Evolutionary conservation across 1,140 invertebrate genomes (phyloP).

Genomic region (Acromyrmex echinatior): DNA sequence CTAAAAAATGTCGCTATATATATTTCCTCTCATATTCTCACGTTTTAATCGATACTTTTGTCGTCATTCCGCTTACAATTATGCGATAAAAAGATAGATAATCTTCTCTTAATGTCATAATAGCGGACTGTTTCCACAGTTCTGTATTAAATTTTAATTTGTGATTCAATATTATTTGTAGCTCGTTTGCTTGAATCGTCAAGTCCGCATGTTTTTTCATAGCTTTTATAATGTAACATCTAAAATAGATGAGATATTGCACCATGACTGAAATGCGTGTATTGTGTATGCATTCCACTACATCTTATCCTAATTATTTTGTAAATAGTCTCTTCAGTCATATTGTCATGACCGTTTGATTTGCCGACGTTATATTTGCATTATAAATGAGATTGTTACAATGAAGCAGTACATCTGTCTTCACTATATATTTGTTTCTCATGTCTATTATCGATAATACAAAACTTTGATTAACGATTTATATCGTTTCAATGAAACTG

Average conservation of each 20-base stretch:
- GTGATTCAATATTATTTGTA: slow-evolving; percentile 4
- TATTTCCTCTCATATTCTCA: slow-evolving; percentile 75
- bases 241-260: background rate
- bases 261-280: slow-evolving; percentile 14
- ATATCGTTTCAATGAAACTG: background rate
- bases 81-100: slow-evolving; percentile 67
- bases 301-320: slow-evolving; percentile 25
- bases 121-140: slow-evolving; percentile 34
- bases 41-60: slow-evolving; percentile 52
- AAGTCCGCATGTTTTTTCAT: slow-evolving; percentile 27
- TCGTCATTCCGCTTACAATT: slow-evolving; percentile 63
- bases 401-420: slow-evolving; percentile 3
- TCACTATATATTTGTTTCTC: background rate
- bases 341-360: slow-evolving; percentile 11
- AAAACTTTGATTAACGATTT: slow-evolving; percentile 45
- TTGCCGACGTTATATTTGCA: slow-evolving; percentile 13
- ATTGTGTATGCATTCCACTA: background rate
- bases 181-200: background rate
- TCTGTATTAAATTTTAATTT: background rate
- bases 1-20: slow-evolving; percentile 76
- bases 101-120: slow-evolving; percentile 61
- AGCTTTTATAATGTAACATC: background rate
- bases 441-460: slow-evolving; percentile 3
- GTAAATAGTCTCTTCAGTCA: slow-evolving; percentile 15
- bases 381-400: slow-evolving; percentile 15